phyloP scores from a whole-genome alignment of 2,113 vertebrate species.

The Merops nubicus region DNA sequence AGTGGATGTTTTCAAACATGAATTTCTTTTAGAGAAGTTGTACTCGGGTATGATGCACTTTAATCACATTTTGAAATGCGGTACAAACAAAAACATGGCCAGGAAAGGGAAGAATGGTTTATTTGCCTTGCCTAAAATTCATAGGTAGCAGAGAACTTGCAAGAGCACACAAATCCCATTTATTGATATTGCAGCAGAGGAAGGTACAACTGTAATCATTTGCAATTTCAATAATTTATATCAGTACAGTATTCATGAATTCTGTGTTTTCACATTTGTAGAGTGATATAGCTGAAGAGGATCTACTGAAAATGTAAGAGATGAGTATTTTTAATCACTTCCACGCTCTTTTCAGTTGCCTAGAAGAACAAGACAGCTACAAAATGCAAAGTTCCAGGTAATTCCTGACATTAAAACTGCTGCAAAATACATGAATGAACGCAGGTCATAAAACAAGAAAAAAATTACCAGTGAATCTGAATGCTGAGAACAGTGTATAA shows the following conservation, averaged over 20 bases:
- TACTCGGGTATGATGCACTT: background rate
- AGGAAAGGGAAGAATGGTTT: background rate
- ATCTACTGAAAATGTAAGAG: background rate
- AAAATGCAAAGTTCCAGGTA: background rate
- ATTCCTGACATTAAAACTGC: background rate
- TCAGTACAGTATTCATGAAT: conserved; percentile 36
- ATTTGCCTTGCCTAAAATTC: background rate
- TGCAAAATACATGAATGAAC: background rate
- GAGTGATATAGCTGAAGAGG: background rate
- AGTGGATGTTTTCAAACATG: background rate
- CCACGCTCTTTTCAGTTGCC: background rate
- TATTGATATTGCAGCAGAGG: conserved; percentile 39
- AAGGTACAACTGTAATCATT: conserved; percentile 17
- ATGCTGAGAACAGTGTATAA: background rate
- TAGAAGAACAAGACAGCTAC: background rate
- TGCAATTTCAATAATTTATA: conserved; percentile 52
- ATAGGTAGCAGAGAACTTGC: background rate
- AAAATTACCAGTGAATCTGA: background rate
- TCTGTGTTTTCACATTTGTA: conserved; percentile 24
- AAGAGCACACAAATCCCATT: background rate
- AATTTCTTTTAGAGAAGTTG: background rate
- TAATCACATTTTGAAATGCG: background rate
- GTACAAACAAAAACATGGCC: background rate
- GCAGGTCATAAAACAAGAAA: background rate
- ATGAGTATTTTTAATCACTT: conserved; percentile 13